Evolutionary conservation across 2,113 vertebrate genomes (phyloP).

Genomic region (Brachypodius melanocephalos): DNA sequence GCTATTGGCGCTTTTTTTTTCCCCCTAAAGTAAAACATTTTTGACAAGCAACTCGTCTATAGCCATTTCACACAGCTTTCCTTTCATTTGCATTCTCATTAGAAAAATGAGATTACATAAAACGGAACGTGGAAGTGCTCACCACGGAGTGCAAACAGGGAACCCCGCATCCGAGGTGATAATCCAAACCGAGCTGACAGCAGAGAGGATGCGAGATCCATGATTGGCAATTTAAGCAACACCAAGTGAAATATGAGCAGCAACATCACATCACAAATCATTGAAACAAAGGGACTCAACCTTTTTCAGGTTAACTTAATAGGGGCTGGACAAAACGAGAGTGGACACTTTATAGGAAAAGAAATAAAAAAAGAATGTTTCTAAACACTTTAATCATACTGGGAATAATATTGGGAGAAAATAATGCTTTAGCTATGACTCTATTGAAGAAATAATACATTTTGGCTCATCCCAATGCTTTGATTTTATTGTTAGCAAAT

Average conservation of each 20-base stretch:
- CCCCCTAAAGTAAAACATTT: constrained; percentile 74
- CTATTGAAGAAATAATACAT: neutral
- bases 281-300: constrained; percentile 68
- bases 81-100: constrained; percentile 89
- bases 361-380: constrained; percentile 4
- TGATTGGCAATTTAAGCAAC: constrained; percentile 76
- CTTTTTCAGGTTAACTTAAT: constrained; percentile 67
- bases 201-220: constrained; percentile 68
- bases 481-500: constrained; percentile 43
- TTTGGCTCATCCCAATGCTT: constrained; percentile 15
- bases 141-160: constrained; percentile 34
- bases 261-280: constrained; percentile 73
- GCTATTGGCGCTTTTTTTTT: neutral
- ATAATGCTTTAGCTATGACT: neutral
- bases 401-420: neutral
- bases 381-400: neutral
- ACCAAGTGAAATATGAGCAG: constrained; percentile 73
- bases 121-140: constrained; percentile 71
- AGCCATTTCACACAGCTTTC: constrained; percentile 81
- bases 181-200: constrained; percentile 68
- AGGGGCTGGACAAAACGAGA: constrained; percentile 61
- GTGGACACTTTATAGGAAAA: constrained; percentile 46
- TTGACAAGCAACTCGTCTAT: constrained; percentile 83
- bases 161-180: constrained; percentile 66
- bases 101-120: constrained; percentile 81